A percentile compares a stretch with the other conserved stretches of the same genome.
These are phyloP conservation scores for Serilophus lunatus DNA, from an alignment of 2,113 vertebrate genomes.

Conservation along the genomic window DNA sequence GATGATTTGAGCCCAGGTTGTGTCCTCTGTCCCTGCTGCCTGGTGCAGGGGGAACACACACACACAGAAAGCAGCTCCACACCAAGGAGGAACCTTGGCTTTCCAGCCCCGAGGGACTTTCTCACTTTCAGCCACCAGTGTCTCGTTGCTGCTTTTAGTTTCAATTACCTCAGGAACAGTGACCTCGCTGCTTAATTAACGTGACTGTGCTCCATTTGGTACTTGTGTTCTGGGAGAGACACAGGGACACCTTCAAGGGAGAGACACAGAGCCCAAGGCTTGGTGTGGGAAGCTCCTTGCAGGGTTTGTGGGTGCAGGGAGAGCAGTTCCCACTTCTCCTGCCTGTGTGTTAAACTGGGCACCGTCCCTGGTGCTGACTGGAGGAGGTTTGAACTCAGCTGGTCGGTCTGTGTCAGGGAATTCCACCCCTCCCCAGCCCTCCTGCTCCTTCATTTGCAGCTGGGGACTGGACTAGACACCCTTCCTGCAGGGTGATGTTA, in stretches of 20 bases:
- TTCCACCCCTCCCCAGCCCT: background rate
- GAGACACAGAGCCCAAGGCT: accelerated
- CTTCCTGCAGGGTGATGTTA: background rate
- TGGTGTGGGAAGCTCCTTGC: background rate
- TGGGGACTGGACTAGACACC: background rate
- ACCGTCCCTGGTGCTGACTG: background rate
- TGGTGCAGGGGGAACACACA: background rate
- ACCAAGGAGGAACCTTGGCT: background rate
- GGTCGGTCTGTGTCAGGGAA: no score
- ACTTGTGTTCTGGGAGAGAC: background rate
- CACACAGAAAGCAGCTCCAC: background rate
- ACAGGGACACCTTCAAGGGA: background rate
- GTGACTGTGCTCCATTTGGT: background rate
- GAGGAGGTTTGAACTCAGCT: background rate
- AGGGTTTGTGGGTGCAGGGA: accelerated
- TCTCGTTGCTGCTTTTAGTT: background rate
- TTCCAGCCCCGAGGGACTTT: background rate
- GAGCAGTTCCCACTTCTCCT: background rate
- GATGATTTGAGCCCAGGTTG: accelerated
- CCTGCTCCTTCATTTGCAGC: background rate
- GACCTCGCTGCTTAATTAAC: background rate
- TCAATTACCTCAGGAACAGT: background rate
- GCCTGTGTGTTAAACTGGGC: background rate
- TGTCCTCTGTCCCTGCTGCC: background rate
- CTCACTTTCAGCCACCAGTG: background rate